Conservation (phyloP, 2,797 vertebrate species). For the Champsocephalus esox region DNA sequence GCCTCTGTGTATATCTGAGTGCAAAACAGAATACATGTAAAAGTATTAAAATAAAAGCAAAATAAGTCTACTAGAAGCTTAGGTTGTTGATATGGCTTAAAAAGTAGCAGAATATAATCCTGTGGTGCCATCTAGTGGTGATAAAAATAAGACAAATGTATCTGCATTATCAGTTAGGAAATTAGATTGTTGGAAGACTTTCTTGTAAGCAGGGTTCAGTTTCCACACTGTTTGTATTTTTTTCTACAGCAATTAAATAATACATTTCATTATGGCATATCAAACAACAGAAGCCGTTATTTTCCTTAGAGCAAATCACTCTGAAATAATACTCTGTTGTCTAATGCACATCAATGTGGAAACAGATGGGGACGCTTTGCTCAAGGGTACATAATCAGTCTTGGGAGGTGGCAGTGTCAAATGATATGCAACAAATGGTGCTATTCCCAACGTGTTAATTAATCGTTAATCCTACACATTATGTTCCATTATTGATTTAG, state of each 20-base stretch:
- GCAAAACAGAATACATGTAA: neutral
- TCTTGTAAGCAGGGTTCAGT: neutral
- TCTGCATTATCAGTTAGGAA: neutral
- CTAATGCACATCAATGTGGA: neutral
- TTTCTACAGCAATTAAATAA: neutral
- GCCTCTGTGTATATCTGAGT: neutral
- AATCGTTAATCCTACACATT: neutral
- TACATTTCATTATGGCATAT: neutral
- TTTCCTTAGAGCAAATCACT: neutral
- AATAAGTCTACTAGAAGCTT: neutral
- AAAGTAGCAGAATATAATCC: conserved; percentile 55
- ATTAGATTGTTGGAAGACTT: neutral
- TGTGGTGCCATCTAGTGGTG: conserved; percentile 78
- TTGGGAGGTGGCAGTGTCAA: neutral
- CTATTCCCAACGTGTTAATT: neutral
- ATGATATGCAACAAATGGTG: neutral
- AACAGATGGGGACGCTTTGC: conserved; percentile 9
- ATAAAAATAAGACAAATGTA: neutral
- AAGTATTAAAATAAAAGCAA: too few species aligned
- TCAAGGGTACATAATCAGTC: neutral
- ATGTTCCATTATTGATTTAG: neutral
- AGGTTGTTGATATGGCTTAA: rapidly evolving
- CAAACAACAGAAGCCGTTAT: neutral
- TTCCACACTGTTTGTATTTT: neutral
- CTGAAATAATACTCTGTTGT: neutral